A percentile compares a stretch with the other conserved stretches of the same genome.
These are phyloP conservation scores for Oscheius sp. DNA, from an alignment of 2,888 invertebrate genomes.

Conservation along the genomic window DNA sequence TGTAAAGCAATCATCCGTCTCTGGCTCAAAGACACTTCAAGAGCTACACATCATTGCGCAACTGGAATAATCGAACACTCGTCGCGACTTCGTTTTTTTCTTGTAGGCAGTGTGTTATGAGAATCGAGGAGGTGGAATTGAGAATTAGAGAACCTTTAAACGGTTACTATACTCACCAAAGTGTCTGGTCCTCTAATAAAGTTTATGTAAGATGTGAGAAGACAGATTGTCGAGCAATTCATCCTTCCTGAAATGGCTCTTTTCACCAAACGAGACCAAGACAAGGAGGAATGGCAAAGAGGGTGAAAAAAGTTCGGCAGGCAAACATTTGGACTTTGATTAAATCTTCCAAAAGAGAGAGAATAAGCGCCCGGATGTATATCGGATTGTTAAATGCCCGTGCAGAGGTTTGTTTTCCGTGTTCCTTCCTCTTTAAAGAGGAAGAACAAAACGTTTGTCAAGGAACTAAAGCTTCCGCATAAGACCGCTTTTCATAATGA, in stretches of 20 bases:
- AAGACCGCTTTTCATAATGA: background rate
- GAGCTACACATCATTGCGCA: slow-evolving; percentile 18
- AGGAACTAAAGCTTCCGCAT: background rate
- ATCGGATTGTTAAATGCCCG: slow-evolving; percentile 7
- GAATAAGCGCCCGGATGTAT: background rate
- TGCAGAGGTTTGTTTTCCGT: background rate
- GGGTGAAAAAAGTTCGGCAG: background rate
- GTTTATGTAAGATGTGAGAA: slow-evolving; percentile 51
- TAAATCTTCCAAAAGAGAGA: slow-evolving; percentile 1
- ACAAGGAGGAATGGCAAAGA: background rate
- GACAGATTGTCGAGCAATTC: slow-evolving; percentile 55
- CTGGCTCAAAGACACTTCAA: background rate
- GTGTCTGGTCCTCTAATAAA: slow-evolving; percentile 43
- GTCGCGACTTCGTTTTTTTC: background rate
- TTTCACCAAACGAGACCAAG: background rate
- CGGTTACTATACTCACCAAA: slow-evolving; percentile 30
- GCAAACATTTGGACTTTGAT: background rate
- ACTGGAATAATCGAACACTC: slow-evolving; percentile 7
- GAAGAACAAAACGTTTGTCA: slow-evolving; percentile 13
- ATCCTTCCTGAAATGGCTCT: slow-evolving; percentile 32
- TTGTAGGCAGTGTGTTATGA: background rate
- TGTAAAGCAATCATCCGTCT: slow-evolving; percentile 33
- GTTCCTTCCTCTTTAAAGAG: background rate
- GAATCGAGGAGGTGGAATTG: background rate
- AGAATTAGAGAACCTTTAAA: background rate